Percentiles rank a stretch among this genome's conserved stretches.
These are phyloP conservation scores for Pyrgilauda ruficollis DNA, from an alignment of 2,113 vertebrate genomes.

Conservation along the genomic window DNA sequence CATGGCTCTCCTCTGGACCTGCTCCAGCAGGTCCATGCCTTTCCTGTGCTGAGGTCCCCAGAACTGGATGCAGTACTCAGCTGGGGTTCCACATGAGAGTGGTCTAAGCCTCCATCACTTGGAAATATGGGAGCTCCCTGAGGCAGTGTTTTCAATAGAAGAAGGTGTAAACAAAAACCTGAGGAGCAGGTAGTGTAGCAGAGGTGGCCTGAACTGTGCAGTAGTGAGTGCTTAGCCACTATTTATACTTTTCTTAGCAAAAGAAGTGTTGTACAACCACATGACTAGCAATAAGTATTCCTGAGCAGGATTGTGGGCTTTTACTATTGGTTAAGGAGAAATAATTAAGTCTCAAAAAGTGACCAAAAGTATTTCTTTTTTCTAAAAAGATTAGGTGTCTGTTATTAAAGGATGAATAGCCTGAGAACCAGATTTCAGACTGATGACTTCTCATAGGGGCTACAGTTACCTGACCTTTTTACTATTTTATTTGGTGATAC, in stretches of 20 bases:
- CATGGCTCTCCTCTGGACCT: not conserved
- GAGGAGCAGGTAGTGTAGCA: not conserved
- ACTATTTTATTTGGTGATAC: not conserved
- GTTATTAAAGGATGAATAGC: not conserved
- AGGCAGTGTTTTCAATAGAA: not conserved
- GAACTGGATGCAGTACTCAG: not conserved
- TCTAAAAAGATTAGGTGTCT: not conserved
- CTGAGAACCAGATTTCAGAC: not conserved
- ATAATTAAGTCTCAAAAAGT: not conserved
- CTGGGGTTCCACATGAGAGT: not conserved
- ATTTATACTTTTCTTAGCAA: not conserved
- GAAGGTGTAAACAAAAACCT: not conserved
- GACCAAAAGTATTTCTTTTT: not conserved
- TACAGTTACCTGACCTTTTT: not conserved
- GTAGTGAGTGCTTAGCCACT: not conserved
- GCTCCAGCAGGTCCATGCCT: not conserved
- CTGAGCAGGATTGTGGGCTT: not conserved
- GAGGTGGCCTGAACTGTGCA: not conserved
- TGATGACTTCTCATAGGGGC: not conserved
- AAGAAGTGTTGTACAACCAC: not conserved
- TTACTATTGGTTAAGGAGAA: not conserved
- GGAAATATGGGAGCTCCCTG: not conserved
- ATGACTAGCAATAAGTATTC: not conserved
- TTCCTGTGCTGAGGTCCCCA: not conserved
- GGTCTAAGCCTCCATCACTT: not conserved